Evolutionary conservation across 2,113 vertebrate species (phyloP).

Genomic region (Tragelaphus strepsiceros): DNA sequence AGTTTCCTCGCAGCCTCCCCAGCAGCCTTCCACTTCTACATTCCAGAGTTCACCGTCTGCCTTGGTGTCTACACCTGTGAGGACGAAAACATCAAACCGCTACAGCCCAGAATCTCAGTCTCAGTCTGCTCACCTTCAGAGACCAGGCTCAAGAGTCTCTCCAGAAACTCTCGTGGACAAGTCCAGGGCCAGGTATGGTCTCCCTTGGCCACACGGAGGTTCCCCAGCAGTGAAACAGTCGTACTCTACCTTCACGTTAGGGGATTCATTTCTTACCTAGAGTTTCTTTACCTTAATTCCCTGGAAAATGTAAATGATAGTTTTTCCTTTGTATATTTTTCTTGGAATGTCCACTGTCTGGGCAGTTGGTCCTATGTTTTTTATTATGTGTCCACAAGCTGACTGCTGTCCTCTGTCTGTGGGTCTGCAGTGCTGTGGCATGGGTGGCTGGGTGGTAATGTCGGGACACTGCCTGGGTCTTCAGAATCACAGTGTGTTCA

Average conservation of each 20-base stretch:
- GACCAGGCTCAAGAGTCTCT: slow-evolving; percentile 90
- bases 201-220: background rate
- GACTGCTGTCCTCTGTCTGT: background rate
- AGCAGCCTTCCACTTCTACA: slow-evolving; percentile 86
- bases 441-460: background rate
- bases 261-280: background rate
- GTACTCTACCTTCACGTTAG: background rate
- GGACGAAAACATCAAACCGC: slow-evolving; percentile 88
- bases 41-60: slow-evolving; percentile 90
- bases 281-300: background rate
- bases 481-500: background rate
- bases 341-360: background rate
- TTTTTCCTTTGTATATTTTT: background rate
- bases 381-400: background rate
- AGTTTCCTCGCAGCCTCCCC: slow-evolving; percentile 80
- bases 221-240: background rate
- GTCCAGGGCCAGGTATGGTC: slow-evolving; percentile 87
- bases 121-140: slow-evolving; percentile 86
- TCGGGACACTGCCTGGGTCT: background rate
- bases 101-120: slow-evolving; percentile 93
- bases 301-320: background rate
- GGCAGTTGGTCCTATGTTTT: background rate
- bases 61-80: slow-evolving; percentile 72
- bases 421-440: background rate
- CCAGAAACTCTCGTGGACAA: slow-evolving; percentile 93